Conservation (phyloP, 2,888 invertebrate genomes). For the Hydraecia micacea region DNA sequence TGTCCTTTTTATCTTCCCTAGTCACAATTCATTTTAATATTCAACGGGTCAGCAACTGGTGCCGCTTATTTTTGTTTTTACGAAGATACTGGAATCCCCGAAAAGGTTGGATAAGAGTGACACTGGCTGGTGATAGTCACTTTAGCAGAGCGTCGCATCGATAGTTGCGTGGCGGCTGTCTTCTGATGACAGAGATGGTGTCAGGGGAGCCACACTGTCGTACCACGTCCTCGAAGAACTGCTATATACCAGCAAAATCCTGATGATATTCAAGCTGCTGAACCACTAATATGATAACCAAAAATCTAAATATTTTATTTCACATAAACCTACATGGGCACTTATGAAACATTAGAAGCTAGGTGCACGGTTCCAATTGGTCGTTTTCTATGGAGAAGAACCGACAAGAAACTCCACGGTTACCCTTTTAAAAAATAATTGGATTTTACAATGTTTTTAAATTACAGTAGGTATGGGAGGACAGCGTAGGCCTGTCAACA, state of each 20-base stretch:
- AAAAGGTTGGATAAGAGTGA: background rate
- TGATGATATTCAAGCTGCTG: background rate
- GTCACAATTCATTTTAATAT: background rate
- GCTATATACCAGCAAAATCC: background rate
- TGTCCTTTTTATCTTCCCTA: background rate
- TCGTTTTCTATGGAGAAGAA: no score
- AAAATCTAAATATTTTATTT: no score
- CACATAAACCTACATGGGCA: no score
- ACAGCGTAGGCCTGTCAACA: no score
- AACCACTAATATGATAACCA: background rate
- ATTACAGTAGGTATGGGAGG: no score
- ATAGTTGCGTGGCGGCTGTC: background rate
- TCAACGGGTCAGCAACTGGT: background rate
- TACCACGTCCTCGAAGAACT: background rate
- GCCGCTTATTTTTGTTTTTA: background rate
- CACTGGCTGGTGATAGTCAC: background rate
- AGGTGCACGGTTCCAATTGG: no score
- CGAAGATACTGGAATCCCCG: background rate
- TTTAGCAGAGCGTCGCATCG: background rate
- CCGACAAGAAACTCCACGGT: no score
- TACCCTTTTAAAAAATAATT: no score
- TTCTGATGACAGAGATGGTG: background rate
- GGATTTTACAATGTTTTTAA: no score
- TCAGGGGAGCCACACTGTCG: background rate
- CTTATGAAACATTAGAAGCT: no score